phyloP scores from a whole-genome alignment of 2,888 invertebrate genomes.

The Pristionchus arcanus region DNA sequence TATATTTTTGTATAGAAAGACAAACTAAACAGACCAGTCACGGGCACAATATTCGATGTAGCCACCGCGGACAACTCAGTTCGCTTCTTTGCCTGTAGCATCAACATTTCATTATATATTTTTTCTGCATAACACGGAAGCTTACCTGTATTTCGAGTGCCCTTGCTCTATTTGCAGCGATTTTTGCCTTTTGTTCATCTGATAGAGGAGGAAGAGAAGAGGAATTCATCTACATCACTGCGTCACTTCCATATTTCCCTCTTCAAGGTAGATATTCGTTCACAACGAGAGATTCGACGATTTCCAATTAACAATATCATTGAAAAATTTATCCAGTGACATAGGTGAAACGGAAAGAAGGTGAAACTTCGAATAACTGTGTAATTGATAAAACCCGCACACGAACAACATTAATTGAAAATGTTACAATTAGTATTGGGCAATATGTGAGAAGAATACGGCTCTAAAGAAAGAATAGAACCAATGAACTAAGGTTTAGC shows the following conservation, averaged over 20 bases:
- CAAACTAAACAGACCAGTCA: not conserved
- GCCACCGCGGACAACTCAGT: not conserved
- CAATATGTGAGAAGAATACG: too few relatives aligned
- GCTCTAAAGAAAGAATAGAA: too few relatives aligned
- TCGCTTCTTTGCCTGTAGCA: not conserved
- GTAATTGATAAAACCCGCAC: not conserved
- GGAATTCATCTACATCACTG: not conserved
- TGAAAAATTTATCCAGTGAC: not conserved
- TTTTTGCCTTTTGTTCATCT: conserved; percentile 58
- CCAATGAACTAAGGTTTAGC: too few relatives aligned
- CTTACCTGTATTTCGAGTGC: conserved; percentile 50
- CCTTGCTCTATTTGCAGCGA: conserved; percentile 59
- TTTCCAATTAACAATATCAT: not conserved
- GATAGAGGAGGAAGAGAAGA: conserved; percentile 52
- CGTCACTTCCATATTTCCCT: not conserved
- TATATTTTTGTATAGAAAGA: not conserved
- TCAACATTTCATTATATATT: not conserved
- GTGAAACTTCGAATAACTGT: not conserved
- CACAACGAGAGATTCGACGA: not conserved
- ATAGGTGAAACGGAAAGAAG: too few relatives aligned
- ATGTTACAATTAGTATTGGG: not conserved
- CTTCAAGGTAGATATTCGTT: not conserved
- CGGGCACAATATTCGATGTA: not conserved
- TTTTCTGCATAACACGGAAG: not conserved
- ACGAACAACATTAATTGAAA: not conserved